Conservation (phyloP, 2,888 invertebrate species). For the Mamestra brassicae region DNA sequence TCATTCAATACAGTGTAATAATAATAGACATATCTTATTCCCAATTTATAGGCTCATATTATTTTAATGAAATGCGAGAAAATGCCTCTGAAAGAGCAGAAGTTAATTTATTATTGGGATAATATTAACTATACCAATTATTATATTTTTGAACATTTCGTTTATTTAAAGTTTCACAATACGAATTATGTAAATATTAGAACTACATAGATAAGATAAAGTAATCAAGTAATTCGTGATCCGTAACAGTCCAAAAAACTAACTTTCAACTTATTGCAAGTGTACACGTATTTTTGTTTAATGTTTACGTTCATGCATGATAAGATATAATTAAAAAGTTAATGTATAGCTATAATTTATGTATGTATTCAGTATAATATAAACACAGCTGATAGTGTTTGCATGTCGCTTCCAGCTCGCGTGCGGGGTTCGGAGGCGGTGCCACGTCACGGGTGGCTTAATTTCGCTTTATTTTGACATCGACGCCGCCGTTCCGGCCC, state of each 20-base stretch:
- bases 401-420: slow-evolving; percentile 46
- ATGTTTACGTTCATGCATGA: slow-evolving; percentile 61
- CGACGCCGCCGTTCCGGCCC: slow-evolving; percentile 74
- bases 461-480: slow-evolving; percentile 79
- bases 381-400: slow-evolving; percentile 61
- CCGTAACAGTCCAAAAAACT: not conserved
- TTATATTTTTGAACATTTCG: not conserved
- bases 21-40: too few species aligned
- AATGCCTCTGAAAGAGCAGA: not conserved
- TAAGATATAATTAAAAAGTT: slow-evolving; percentile 58
- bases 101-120: not conserved
- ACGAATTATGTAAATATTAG: not conserved
- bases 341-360: slow-evolving; percentile 47
- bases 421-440: slow-evolving; percentile 44
- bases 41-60: not conserved
- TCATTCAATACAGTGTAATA: not conserved
- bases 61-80: not conserved
- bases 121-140: not conserved
- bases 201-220: slow-evolving; percentile 13
- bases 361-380: slow-evolving; percentile 48
- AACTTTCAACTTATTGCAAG: slow-evolving; percentile 22
- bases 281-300: slow-evolving; percentile 44
- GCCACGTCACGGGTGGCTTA: slow-evolving; percentile 72
- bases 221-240: slow-evolving; percentile 21
- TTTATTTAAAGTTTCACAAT: not conserved